A percentile compares a stretch with the other conserved stretches of the same genome.
phyloP scores from a whole-genome alignment of 2,888 invertebrate species.

The Macaria liturata region DNA sequence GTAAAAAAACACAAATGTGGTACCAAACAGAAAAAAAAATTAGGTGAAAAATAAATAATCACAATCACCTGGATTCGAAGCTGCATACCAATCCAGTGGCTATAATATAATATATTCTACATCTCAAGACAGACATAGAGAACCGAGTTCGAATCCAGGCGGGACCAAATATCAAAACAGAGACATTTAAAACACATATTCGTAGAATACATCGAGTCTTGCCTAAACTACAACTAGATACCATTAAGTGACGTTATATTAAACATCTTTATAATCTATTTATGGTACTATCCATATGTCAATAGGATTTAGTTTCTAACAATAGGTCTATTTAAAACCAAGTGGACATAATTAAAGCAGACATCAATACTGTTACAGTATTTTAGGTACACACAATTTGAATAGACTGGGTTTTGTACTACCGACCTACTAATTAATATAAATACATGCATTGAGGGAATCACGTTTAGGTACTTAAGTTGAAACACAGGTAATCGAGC shows the following conservation, averaged over 20 bases:
- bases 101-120: no score
- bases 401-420: slow-evolving; percentile 23
- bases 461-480: slow-evolving; percentile 17
- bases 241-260: slow-evolving; percentile 5
- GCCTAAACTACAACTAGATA: no score
- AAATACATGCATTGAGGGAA: slow-evolving; percentile 24
- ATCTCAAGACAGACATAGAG: no score
- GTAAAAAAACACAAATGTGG: no score
- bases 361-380: slow-evolving; percentile 30
- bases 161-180: no score
- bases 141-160: no score
- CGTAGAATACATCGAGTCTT: no score
- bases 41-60: no score
- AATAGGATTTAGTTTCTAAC: neutral
- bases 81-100: no score
- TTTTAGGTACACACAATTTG: slow-evolving; percentile 18
- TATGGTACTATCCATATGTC: neutral
- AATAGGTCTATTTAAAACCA: slow-evolving; percentile 1
- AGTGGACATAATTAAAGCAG: slow-evolving; percentile 32
- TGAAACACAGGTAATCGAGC: slow-evolving; percentile 27
- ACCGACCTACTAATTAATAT: slow-evolving; percentile 16
- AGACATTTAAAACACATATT: no score
- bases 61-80: no score
- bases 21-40: no score
- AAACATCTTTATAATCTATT: neutral